Percentiles rank a stretch among this genome's conserved stretches.
phyloP scores from a whole-genome alignment of 1,140 invertebrate genomes.

The Leptestheria dahalacensis region DNA sequence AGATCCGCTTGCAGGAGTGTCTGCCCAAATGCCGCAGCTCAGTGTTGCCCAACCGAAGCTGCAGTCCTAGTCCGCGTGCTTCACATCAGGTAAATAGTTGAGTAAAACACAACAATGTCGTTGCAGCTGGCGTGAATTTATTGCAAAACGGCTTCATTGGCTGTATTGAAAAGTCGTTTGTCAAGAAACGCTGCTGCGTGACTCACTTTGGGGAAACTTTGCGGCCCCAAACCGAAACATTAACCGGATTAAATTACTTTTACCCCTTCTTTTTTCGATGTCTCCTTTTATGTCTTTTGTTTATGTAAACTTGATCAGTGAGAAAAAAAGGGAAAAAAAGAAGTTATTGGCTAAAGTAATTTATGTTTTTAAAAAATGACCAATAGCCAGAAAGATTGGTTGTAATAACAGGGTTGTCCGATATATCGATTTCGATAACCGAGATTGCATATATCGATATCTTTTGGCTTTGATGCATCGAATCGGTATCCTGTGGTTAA shows the following conservation, averaged over 20 bases:
- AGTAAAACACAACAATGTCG: background rate
- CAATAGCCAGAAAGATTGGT: too few relatives aligned
- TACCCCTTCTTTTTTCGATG: background rate
- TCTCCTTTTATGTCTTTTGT: too few relatives aligned
- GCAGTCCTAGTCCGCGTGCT: background rate
- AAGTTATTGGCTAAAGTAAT: too few relatives aligned
- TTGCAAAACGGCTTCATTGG: slow-evolving; percentile 14
- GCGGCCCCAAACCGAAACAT: background rate
- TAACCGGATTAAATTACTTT: background rate
- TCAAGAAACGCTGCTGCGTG: slow-evolving; percentile 14
- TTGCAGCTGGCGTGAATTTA: background rate
- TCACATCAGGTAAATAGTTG: background rate
- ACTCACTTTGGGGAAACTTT: too few relatives aligned
- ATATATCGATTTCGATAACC: too few relatives aligned
- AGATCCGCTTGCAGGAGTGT: slow-evolving; percentile 50
- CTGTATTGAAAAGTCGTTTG: slow-evolving; percentile 9
- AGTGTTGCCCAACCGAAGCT: background rate
- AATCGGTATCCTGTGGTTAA: too few relatives aligned
- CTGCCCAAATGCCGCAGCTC: slow-evolving; percentile 3
- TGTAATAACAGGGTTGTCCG: too few relatives aligned
- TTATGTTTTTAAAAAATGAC: too few relatives aligned
- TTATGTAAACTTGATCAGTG: too few relatives aligned
- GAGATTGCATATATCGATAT: too few relatives aligned
- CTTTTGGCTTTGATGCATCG: too few relatives aligned
- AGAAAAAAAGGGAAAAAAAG: too few relatives aligned